A percentile compares a stretch with the other conserved stretches of the same genome.
These are phyloP conservation scores for Polietes domitor DNA, from an alignment of 2,888 invertebrate species.

Conservation along the genomic window DNA sequence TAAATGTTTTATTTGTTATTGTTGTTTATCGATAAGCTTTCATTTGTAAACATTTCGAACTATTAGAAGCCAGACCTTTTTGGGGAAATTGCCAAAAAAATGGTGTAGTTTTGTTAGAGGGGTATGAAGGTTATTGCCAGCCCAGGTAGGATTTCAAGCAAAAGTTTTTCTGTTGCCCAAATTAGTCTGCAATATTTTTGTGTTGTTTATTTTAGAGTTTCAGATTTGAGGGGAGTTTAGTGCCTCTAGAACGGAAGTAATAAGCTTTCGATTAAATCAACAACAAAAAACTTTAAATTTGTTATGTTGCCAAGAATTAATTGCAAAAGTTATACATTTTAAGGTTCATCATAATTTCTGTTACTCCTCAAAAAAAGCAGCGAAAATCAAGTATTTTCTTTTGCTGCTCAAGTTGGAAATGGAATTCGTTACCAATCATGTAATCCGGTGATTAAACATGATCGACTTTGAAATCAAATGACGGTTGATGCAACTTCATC, in stretches of 20 bases:
- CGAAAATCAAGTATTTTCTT: constrained; percentile 44
- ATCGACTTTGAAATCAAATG: constrained; percentile 75
- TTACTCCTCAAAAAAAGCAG: neutral
- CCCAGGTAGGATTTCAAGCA: neutral
- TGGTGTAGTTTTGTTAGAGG: too few relatives aligned
- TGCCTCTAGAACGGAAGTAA: constrained; percentile 74
- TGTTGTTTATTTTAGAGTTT: constrained; percentile 63
- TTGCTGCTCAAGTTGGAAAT: constrained; percentile 1
- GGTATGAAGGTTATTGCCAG: neutral
- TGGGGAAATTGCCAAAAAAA: constrained; percentile 38
- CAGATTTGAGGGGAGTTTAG: constrained; percentile 58
- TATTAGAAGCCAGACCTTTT: constrained; percentile 70
- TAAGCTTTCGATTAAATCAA: constrained; percentile 70
- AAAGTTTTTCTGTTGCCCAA: constrained; percentile 67
- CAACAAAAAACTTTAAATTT: constrained; percentile 51
- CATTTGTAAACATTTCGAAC: constrained; percentile 74
- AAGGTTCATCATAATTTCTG: neutral
- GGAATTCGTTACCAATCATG: constrained; percentile 63
- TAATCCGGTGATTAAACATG: constrained; percentile 75
- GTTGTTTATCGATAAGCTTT: constrained; percentile 69
- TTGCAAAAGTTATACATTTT: constrained; percentile 65
- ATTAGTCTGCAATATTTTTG: constrained; percentile 73
- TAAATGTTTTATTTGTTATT: constrained; percentile 64
- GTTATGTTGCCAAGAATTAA: constrained; percentile 47
- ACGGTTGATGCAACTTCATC: constrained; percentile 62